Evolutionary conservation across 2,113 vertebrate species (phyloP).

Genomic region (Mastomys coucha): DNA sequence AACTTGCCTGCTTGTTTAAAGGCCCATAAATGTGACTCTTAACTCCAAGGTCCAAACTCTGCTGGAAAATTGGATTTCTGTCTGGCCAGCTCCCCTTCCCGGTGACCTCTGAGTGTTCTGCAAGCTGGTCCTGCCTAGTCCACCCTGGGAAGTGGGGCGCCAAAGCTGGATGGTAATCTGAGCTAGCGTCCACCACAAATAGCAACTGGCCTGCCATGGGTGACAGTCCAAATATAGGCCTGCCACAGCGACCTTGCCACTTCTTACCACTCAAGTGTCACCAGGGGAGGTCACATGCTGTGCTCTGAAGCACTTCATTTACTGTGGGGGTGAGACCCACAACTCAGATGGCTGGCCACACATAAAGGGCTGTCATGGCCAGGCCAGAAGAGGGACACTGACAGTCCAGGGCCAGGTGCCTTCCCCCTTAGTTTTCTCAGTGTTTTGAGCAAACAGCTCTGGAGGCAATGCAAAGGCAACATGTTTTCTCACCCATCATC

Average conservation of each 20-base stretch:
- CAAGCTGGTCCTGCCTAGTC: conserved; percentile 24
- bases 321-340: background rate
- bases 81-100: conserved; percentile 25
- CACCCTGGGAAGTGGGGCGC: conserved; percentile 67
- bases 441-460: background rate
- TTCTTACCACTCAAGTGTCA: conserved; percentile 84
- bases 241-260: conserved; percentile 70
- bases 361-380: background rate
- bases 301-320: background rate
- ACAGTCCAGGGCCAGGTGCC: background rate
- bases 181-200: conserved; percentile 80
- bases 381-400: background rate
- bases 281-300: conserved; percentile 71
- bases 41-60: conserved; percentile 70
- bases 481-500: background rate
- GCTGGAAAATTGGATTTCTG: conserved; percentile 71
- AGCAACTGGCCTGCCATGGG: conserved; percentile 82
- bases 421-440: background rate
- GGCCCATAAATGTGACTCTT: conserved; percentile 79
- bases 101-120: conserved; percentile 53
- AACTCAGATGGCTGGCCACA: background rate
- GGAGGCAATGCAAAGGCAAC: background rate
- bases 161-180: conserved; percentile 81
- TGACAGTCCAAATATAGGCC: conserved; percentile 92
- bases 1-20: conserved; percentile 86